A percentile compares a stretch with the other conserved stretches of the same genome.
Evolutionary conservation across 2,113 vertebrate genomes (phyloP).

Genomic region (Myotis yumanensis): DNA sequence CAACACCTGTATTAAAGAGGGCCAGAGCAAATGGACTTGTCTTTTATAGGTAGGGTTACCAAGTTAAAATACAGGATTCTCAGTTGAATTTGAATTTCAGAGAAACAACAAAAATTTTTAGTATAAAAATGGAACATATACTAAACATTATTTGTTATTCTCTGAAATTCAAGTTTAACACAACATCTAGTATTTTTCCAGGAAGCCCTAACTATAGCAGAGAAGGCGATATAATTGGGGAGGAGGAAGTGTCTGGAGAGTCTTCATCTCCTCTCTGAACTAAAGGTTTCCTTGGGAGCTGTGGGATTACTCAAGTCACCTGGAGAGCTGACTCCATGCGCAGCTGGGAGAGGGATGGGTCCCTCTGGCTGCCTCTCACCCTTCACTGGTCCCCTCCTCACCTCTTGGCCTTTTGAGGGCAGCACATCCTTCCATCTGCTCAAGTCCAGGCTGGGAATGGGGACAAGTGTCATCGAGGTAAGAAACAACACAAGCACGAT

Average conservation of each 20-base stretch:
- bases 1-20: background rate
- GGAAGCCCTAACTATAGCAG: background rate
- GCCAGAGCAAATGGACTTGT: background rate
- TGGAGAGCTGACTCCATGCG: no score
- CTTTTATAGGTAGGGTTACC: background rate
- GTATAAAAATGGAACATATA: background rate
- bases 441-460: background rate
- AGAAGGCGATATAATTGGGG: background rate
- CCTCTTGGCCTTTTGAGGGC: background rate
- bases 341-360: rapidly evolving
- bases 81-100: constrained; percentile 17
- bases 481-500: constrained; percentile 77
- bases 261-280: background rate
- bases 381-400: background rate
- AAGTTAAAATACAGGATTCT: background rate
- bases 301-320: background rate
- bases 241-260: background rate
- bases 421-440: background rate
- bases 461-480: constrained; percentile 44
- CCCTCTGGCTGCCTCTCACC: background rate
- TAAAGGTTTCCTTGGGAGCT: background rate
- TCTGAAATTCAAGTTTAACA: constrained; percentile 27
- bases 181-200: background rate
- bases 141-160: background rate
- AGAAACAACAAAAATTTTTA: background rate